Conservation (phyloP, 2,113 vertebrate genomes). For the Emydura subglobosa region DNA sequence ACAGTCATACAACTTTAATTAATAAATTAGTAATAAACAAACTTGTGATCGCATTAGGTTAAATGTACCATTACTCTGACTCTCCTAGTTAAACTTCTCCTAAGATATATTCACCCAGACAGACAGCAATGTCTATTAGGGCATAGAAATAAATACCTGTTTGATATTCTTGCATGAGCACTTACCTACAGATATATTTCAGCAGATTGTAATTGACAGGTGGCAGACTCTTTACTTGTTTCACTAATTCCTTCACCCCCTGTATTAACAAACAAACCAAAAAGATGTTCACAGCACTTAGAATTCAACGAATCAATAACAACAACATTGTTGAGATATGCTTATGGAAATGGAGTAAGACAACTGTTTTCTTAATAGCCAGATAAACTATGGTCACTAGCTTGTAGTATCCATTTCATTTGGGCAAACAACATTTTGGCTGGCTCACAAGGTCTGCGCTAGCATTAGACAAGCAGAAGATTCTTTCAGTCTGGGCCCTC, state of each 20-base stretch:
- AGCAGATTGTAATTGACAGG: constrained; percentile 95
- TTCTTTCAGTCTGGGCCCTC: neutral
- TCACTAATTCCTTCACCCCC: constrained; percentile 91
- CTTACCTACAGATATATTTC: constrained; percentile 98
- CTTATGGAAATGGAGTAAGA: neutral
- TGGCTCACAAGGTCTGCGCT: neutral
- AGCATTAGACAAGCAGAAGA: neutral
- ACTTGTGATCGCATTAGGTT: neutral
- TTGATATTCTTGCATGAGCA: neutral
- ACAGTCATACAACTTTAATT: neutral
- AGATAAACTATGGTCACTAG: neutral
- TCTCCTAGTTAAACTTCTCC: neutral
- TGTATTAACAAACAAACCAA: constrained; percentile 48
- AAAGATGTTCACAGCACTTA: neutral
- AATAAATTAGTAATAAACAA: constrained; percentile 10
- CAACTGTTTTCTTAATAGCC: neutral
- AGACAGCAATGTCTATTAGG: neutral
- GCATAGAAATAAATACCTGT: neutral
- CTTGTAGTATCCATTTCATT: neutral
- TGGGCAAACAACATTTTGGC: neutral
- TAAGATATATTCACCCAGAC: neutral
- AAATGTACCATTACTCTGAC: neutral
- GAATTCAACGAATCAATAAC: neutral
- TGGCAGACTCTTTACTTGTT: constrained; percentile 92
- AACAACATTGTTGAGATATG: neutral